Conservation (phyloP, 1,140 invertebrate genomes). For the Drosophila lacertosa region DNA sequence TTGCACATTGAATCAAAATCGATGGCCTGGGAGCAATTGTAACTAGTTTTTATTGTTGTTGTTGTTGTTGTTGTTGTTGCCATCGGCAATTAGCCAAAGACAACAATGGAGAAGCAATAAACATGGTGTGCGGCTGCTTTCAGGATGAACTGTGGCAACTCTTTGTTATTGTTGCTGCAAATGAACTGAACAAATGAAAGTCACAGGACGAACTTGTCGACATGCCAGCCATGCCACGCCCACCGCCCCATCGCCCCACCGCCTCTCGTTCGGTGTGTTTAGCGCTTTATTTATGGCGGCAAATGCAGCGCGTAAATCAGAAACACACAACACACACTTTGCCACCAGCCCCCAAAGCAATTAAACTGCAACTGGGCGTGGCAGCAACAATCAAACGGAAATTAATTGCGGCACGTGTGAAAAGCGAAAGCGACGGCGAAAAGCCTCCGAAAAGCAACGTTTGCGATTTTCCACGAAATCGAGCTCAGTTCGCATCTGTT, state of each 20-base stretch:
- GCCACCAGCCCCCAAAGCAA: conserved; percentile 54
- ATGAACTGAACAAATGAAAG: conserved; percentile 69
- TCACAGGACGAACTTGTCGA: conserved; percentile 62
- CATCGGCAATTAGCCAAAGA: conserved; percentile 53
- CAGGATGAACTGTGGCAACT: conserved; percentile 1
- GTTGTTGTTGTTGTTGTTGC: conserved; percentile 6
- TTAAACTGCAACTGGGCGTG: conserved; percentile 56
- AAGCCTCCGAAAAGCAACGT: conserved; percentile 20
- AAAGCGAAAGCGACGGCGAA: conserved; percentile 70
- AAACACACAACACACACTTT: conserved; percentile 4
- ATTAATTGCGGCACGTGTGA: conserved; percentile 72
- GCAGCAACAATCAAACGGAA: conserved; percentile 72
- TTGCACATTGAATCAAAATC: conserved; percentile 47
- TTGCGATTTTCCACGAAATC: too few relatives aligned
- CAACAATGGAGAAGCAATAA: conserved; percentile 48
- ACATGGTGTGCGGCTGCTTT: too few relatives aligned
- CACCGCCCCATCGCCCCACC: not conserved
- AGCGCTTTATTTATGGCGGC: conserved; percentile 68
- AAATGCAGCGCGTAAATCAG: conserved; percentile 59
- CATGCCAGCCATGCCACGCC: conserved; percentile 28
- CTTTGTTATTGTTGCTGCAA: conserved; percentile 29
- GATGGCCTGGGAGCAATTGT: conserved; percentile 46
- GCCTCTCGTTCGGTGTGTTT: conserved; percentile 29
- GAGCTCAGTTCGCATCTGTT: too few relatives aligned
- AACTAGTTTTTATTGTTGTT: conserved; percentile 10